A percentile compares a stretch with the other conserved stretches of the same genome.
Evolutionary conservation across 2,888 invertebrate species (phyloP).

Genomic region (Epinotia brunnichana): DNA sequence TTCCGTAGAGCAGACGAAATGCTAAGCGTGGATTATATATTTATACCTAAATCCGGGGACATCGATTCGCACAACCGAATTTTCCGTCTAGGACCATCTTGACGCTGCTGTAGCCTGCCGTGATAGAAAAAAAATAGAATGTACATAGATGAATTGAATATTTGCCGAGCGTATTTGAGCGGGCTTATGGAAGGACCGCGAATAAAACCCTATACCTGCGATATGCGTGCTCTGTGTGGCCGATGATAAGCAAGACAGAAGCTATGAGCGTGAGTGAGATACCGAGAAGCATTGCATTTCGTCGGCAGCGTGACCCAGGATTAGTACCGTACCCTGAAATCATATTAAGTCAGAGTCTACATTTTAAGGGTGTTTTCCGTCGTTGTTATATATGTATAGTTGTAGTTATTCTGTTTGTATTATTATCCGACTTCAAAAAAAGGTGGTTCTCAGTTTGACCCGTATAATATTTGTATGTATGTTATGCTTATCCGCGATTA

Average conservation of each 20-base stretch:
- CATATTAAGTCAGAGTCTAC: not conserved
- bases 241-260: not conserved
- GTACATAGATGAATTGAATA: not conserved
- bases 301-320: not conserved
- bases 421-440: too few species aligned
- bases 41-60: conserved; percentile 86
- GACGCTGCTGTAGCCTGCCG: not conserved
- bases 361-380: too few species aligned
- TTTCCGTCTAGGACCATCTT: conserved; percentile 39
- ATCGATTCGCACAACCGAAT: conserved; percentile 83
- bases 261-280: not conserved
- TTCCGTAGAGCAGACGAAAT: too few species aligned
- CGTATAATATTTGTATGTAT: too few species aligned
- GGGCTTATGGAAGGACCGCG: not conserved
- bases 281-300: not conserved
- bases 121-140: not conserved
- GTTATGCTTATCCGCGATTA: too few species aligned
- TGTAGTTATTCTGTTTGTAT: too few species aligned
- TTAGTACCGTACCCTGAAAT: conserved; percentile 15
- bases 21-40: too few species aligned
- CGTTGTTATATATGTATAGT: too few species aligned
- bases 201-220: conserved; percentile 6
- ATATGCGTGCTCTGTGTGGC: not conserved
- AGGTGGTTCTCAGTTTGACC: too few species aligned
- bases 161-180: too few species aligned